These are phyloP conservation scores for Caenorhabditis sp. DNA, from an alignment of 2,888 invertebrate genomes.

Conservation along the genomic window DNA sequence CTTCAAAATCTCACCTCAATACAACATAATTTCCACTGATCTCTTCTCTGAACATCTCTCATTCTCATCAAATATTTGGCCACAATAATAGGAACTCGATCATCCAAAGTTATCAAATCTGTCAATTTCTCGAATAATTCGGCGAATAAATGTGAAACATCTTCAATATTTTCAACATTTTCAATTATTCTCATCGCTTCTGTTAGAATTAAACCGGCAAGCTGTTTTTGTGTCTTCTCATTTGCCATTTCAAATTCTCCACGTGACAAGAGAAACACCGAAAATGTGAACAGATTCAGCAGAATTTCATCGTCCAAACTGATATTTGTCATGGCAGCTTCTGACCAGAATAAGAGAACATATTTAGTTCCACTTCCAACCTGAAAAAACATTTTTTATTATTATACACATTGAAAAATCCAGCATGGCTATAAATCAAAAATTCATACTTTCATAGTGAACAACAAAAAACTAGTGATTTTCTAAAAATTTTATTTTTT, in stretches of 20 bases:
- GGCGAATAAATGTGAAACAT: slow-evolving; percentile 7
- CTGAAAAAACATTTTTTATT: slow-evolving; percentile 9
- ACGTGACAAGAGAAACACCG: slow-evolving; percentile 8
- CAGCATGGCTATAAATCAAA: too few species aligned
- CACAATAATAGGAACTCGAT: slow-evolving; percentile 13
- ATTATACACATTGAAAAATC: background rate
- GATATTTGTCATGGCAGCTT: slow-evolving; percentile 7
- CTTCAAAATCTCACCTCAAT: background rate
- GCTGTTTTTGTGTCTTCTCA: slow-evolving; percentile 5
- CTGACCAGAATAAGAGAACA: slow-evolving; percentile 21
- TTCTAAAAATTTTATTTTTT: too few species aligned
- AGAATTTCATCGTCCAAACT: slow-evolving; percentile 3
- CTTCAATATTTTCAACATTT: background rate
- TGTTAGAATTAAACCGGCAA: slow-evolving; percentile 2
- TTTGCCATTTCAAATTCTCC: slow-evolving; percentile 18
- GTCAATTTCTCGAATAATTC: slow-evolving; percentile 10
- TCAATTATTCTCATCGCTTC: background rate
- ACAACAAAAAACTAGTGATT: too few species aligned
- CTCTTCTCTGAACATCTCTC: background rate
- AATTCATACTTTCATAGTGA: too few species aligned
- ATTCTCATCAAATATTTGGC: slow-evolving; percentile 14
- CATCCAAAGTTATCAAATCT: slow-evolving; percentile 15
- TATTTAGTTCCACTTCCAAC: slow-evolving; percentile 15
- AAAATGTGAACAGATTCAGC: slow-evolving; percentile 18
- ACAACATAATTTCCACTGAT: background rate